A percentile compares a stretch with the other conserved stretches of the same genome.
Evolutionary conservation across 1,140 invertebrate genomes (phyloP).

Genomic region (Neuroterus valhalla): DNA sequence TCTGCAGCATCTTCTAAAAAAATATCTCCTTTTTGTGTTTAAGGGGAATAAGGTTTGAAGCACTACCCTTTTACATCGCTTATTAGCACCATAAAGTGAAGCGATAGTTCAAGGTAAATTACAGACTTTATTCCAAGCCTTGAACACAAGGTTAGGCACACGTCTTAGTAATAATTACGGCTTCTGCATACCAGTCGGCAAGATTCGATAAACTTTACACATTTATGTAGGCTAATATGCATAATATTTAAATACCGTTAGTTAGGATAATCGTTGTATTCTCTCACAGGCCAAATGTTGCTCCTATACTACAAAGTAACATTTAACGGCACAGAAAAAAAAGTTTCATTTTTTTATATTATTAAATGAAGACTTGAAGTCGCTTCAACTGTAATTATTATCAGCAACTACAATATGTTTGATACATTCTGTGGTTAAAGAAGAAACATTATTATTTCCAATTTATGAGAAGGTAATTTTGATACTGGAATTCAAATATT

Average conservation of each 20-base stretch:
- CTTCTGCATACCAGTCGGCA: slow-evolving; percentile 6
- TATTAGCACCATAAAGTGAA: slow-evolving; percentile 30
- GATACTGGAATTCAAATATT: too few relatives aligned
- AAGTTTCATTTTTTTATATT: too few relatives aligned
- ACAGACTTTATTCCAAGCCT: slow-evolving; percentile 14
- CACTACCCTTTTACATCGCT: slow-evolving; percentile 6
- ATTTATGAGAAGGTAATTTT: too few relatives aligned
- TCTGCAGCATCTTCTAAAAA: too few relatives aligned
- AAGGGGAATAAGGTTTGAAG: slow-evolving; percentile 11
- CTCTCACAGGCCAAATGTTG: background rate
- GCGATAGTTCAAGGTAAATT: slow-evolving; percentile 30
- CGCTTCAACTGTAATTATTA: too few relatives aligned
- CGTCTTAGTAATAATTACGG: slow-evolving; percentile 6
- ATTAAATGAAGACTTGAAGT: too few relatives aligned
- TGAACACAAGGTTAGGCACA: slow-evolving; percentile 22
- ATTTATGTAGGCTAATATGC: slow-evolving; percentile 22
- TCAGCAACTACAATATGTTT: too few relatives aligned
- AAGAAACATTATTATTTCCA: too few relatives aligned
- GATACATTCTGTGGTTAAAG: too few relatives aligned
- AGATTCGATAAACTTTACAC: slow-evolving; percentile 21
- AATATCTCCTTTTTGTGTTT: too few relatives aligned
- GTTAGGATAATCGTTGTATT: slow-evolving; percentile 8
- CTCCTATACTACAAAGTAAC: background rate
- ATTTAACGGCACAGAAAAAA: too few relatives aligned
- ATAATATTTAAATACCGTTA: background rate